Conservation (phyloP, 2,113 vertebrate species). For the Hypanus sabinus region DNA sequence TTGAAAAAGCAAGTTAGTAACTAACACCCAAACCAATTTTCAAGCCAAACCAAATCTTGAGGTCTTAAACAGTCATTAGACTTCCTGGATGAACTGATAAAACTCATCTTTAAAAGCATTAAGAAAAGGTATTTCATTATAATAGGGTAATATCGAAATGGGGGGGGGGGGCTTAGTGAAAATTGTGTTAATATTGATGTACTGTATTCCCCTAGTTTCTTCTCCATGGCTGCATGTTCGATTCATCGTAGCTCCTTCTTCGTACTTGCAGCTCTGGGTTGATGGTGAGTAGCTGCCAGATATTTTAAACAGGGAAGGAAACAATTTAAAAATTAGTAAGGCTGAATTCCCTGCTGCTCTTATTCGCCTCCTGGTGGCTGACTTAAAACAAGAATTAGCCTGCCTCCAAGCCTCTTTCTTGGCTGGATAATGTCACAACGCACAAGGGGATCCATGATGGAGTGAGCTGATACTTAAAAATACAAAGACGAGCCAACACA, state of each 20-base stretch:
- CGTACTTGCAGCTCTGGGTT: neutral
- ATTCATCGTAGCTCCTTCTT: neutral
- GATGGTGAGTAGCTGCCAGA: conserved; percentile 1
- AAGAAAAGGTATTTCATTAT: neutral
- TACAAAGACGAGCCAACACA: conserved; percentile 9
- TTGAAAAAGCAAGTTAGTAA: neutral
- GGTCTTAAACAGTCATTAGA: neutral
- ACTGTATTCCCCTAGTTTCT: neutral
- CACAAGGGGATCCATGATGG: neutral
- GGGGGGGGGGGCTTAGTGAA: neutral
- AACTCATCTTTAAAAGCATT: neutral
- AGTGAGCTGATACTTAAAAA: neutral
- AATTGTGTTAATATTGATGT: neutral
- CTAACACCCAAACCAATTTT: neutral
- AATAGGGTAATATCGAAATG: neutral
- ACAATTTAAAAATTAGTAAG: conserved; percentile 20
- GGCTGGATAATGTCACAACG: neutral
- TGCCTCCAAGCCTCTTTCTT: conserved; percentile 11
- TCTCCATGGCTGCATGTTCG: neutral
- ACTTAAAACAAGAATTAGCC: neutral
- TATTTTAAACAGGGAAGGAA: conserved; percentile 27
- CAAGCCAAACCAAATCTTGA: neutral
- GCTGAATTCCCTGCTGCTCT: neutral
- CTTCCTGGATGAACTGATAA: neutral
- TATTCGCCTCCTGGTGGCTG: neutral